Evolutionary conservation across 2,113 vertebrate species (phyloP).

Genomic region (Xenopus laevis): DNA sequence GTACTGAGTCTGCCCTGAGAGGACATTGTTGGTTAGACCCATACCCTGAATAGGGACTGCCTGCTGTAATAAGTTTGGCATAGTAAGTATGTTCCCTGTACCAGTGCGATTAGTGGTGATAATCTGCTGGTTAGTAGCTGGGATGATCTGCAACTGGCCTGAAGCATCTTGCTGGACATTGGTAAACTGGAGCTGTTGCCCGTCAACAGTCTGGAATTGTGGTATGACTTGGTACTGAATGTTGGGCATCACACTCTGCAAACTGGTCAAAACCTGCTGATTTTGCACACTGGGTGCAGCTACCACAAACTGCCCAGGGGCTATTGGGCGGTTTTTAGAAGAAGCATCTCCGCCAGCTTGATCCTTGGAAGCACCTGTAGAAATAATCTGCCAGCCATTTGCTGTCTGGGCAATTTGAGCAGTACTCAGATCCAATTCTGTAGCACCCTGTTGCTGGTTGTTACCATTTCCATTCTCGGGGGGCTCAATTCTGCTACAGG

Average conservation of each 20-base stretch:
- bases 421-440: constrained; percentile 79
- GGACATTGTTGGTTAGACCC: constrained; percentile 74
- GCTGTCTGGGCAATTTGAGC: constrained; percentile 77
- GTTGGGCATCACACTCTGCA: constrained; percentile 84
- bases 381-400: constrained; percentile 92
- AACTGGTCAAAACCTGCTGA: constrained; percentile 84
- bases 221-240: constrained; percentile 97
- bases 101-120: constrained; percentile 73
- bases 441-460: constrained; percentile 67
- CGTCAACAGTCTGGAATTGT: constrained; percentile 92
- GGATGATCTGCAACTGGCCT: constrained; percentile 88
- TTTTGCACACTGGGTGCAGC: constrained; percentile 76
- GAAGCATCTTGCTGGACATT: constrained; percentile 82
- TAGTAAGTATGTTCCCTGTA: constrained; percentile 82
- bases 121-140: constrained; percentile 79
- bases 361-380: constrained; percentile 69
- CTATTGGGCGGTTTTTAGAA: constrained; percentile 67
- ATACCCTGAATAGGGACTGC: constrained; percentile 89
- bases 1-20: constrained; percentile 88
- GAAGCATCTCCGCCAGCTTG: constrained; percentile 59
- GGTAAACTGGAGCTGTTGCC: constrained; percentile 87
- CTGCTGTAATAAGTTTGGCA: constrained; percentile 87
- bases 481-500: constrained; percentile 93
- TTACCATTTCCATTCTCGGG: constrained; percentile 79
- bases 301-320: constrained; percentile 78